Evolutionary conservation across 2,888 invertebrate species (phyloP).

Genomic region (Acronicta aceris): DNA sequence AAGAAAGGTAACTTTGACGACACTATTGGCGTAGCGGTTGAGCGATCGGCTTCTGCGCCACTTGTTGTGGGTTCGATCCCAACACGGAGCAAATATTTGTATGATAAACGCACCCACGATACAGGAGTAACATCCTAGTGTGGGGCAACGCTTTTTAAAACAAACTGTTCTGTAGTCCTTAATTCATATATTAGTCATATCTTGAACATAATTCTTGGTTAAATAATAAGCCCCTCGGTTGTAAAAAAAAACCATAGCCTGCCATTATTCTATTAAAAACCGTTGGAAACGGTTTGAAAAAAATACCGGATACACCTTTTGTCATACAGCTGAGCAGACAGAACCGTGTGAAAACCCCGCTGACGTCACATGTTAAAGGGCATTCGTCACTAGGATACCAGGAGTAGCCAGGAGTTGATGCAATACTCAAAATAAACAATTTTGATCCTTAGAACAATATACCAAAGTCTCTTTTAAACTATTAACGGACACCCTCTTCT

Average conservation of each 20-base stretch:
- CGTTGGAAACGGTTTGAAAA: slow-evolving; percentile 10
- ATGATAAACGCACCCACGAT: no score
- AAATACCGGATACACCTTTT: slow-evolving; percentile 14
- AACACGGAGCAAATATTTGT: no score
- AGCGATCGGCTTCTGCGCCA: no score
- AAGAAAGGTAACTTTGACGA: no score
- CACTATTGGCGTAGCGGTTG: no score
- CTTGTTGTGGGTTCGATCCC: no score
- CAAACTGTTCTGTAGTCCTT: no score
- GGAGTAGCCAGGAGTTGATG: slow-evolving; percentile 57
- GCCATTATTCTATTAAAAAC: slow-evolving; percentile 1
- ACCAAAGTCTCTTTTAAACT: slow-evolving; percentile 27
- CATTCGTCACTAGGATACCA: slow-evolving; percentile 75
- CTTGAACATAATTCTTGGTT: no score
- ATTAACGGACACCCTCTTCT: slow-evolving; percentile 6
- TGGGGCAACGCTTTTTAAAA: no score
- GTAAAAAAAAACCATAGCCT: not conserved
- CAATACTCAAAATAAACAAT: slow-evolving; percentile 22
- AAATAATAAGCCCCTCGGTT: not conserved
- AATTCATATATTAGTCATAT: no score
- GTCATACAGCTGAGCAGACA: slow-evolving; percentile 14
- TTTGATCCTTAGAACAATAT: slow-evolving; percentile 6
- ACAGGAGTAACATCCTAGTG: no score
- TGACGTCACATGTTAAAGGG: slow-evolving; percentile 85
- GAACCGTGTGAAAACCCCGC: slow-evolving; percentile 53